Percentiles rank a stretch among this genome's conserved stretches.
Conservation (phyloP, 2,888 invertebrate species). For the Balanococcus diminutus region DNA sequence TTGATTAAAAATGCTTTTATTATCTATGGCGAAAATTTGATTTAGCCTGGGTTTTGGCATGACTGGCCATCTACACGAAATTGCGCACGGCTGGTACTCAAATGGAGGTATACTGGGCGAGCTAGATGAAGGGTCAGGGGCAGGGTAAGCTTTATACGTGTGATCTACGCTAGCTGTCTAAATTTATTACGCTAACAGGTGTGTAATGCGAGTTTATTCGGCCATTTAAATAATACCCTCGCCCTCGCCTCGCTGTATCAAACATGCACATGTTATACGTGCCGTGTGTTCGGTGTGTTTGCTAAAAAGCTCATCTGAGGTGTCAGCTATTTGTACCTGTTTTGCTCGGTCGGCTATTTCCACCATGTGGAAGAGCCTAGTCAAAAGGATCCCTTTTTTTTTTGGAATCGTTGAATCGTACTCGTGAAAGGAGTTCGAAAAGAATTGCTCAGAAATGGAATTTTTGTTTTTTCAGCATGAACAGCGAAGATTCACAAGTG, state of each 20-base stretch:
- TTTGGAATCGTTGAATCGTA: too few species aligned
- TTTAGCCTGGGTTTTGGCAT: background rate
- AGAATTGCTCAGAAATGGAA: too few species aligned
- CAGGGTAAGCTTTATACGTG: background rate
- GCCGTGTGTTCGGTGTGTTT: constrained; percentile 16
- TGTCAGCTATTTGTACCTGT: too few species aligned
- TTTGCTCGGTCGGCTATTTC: too few species aligned
- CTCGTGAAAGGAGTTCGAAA: too few species aligned
- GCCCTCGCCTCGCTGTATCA: background rate
- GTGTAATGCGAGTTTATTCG: constrained; percentile 30
- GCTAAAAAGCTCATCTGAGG: background rate
- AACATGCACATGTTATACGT: background rate
- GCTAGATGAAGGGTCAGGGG: background rate
- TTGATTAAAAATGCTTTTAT: constrained; percentile 42
- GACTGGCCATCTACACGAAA: background rate
- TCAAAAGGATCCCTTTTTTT: too few species aligned
- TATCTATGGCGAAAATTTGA: constrained; percentile 11
- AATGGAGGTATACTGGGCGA: background rate
- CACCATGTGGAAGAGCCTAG: too few species aligned
- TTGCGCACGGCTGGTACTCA: background rate
- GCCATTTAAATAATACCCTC: constrained; percentile 16
- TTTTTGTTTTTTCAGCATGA: too few species aligned
- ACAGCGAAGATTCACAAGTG: too few species aligned
- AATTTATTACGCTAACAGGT: constrained; percentile 40
- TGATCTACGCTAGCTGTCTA: background rate